Evolutionary conservation across 2,113 vertebrate species (phyloP).

Genomic region (Anolis carolinensis): DNA sequence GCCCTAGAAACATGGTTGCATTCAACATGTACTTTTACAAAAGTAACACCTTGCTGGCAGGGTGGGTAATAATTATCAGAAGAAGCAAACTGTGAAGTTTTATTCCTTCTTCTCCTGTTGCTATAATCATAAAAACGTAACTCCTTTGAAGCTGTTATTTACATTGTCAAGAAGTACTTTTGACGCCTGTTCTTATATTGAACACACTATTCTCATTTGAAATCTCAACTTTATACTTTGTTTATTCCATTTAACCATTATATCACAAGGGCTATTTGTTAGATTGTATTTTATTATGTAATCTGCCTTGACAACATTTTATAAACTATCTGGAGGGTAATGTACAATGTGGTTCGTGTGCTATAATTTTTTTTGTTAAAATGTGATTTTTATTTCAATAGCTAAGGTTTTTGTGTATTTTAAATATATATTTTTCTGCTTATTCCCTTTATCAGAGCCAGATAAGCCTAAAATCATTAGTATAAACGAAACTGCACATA

Average conservation of each 20-base stretch:
- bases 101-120: no score
- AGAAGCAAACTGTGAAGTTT: not conserved
- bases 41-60: not conserved
- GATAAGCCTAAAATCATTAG: rapidly evolving
- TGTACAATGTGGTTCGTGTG: not conserved
- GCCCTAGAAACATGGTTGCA: no score
- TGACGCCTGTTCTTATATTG: not conserved
- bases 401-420: not conserved
- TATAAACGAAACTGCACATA: rapidly evolving
- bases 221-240: not conserved
- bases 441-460: slow-evolving; percentile 62
- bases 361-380: not conserved
- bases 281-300: not conserved
- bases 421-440: not conserved
- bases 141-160: not conserved
- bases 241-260: not conserved
- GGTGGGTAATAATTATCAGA: not conserved
- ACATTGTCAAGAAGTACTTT: not conserved
- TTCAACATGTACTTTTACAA: no score
- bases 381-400: not conserved
- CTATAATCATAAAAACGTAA: not conserved
- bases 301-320: not conserved
- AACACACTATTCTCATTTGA: not conserved
- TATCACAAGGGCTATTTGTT: not conserved
- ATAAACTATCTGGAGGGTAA: not conserved